Evolutionary conservation across 2,888 invertebrate species (phyloP).

Genomic region (Pyrgus malvae): DNA sequence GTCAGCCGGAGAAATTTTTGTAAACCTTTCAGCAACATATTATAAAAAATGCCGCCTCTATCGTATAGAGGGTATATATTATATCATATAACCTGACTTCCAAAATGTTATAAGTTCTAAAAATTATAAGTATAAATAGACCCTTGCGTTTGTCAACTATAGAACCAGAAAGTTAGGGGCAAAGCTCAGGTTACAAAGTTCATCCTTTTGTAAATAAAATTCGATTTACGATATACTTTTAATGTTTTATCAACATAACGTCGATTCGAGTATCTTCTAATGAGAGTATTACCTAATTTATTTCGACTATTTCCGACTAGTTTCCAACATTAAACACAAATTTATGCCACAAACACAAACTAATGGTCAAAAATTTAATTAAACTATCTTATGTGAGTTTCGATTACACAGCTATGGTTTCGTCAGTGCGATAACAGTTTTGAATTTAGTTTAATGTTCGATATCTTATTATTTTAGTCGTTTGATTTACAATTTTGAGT

Average conservation of each 20-base stretch:
- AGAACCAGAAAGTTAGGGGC: background rate
- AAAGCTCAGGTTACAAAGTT: conserved; percentile 11
- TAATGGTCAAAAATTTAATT: conserved; percentile 17
- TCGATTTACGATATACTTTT: conserved; percentile 11
- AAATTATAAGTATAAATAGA: background rate
- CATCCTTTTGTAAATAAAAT: conserved; percentile 13
- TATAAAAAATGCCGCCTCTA: no score
- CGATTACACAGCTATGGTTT: conserved; percentile 9
- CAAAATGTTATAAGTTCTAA: no score
- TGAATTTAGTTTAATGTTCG: background rate
- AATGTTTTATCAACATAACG: conserved; percentile 14
- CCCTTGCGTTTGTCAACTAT: background rate
- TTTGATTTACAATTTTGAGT: conserved; percentile 6
- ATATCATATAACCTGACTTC: no score
- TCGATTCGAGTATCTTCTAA: conserved; percentile 7
- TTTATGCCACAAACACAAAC: conserved; percentile 6
- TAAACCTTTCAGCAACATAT: no score
- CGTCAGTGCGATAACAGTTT: conserved; percentile 1
- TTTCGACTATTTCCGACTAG: background rate
- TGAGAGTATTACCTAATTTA: conserved; percentile 14
- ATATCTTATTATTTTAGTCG: background rate
- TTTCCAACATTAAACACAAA: conserved; percentile 6
- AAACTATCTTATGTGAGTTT: conserved; percentile 7
- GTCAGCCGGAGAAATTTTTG: no score
- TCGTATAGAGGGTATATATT: no score